Percentiles rank a stretch among this genome's conserved stretches.
Conservation (phyloP, 2,797 vertebrate genomes). For the Argyrosomus regius region DNA sequence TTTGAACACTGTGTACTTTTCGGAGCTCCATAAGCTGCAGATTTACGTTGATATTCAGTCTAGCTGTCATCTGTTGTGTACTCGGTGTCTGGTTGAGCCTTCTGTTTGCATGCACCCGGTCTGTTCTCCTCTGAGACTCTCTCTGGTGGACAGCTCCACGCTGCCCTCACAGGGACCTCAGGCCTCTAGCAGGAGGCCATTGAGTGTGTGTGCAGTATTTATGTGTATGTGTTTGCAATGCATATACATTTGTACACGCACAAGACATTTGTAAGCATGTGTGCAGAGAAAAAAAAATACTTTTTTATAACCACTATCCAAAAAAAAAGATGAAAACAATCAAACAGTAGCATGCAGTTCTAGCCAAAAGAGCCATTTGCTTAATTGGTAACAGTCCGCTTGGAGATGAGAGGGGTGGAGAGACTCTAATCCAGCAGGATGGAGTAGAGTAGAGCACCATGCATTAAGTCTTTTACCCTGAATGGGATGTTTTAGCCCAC, state of each 20-base stretch:
- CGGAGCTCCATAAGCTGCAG: slow-evolving; percentile 6
- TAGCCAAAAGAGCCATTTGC: slow-evolving; percentile 78
- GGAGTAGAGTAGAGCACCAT: slow-evolving; percentile 55
- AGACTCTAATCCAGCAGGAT: slow-evolving; percentile 74
- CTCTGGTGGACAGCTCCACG: slow-evolving; percentile 34
- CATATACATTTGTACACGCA: background rate
- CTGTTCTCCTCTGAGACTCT: slow-evolving; percentile 31
- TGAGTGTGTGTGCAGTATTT: background rate
- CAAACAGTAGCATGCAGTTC: slow-evolving; percentile 48
- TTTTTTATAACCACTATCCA: background rate
- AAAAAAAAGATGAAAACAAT: slow-evolving; percentile 21
- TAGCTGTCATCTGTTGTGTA: slow-evolving; percentile 30
- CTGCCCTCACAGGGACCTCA: background rate
- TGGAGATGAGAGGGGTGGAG: slow-evolving; percentile 64
- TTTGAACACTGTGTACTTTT: slow-evolving; percentile 9
- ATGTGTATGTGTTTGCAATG: background rate
- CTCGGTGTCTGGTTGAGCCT: slow-evolving; percentile 30
- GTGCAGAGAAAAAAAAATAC: background rate
- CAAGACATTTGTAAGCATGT: background rate
- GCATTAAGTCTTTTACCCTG: slow-evolving; percentile 73
- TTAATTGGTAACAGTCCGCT: slow-evolving; percentile 72
- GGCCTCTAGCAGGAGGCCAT: background rate
- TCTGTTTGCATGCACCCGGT: slow-evolving; percentile 44
- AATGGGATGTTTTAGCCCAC: slow-evolving; percentile 65
- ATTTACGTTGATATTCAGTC: slow-evolving; percentile 10